Evolutionary conservation across 92 coral and sea anemone species (phyloP), one percentile per base, ranked within the genome.

Genomic region (Anthopleura xanthogrammica): DNA sequence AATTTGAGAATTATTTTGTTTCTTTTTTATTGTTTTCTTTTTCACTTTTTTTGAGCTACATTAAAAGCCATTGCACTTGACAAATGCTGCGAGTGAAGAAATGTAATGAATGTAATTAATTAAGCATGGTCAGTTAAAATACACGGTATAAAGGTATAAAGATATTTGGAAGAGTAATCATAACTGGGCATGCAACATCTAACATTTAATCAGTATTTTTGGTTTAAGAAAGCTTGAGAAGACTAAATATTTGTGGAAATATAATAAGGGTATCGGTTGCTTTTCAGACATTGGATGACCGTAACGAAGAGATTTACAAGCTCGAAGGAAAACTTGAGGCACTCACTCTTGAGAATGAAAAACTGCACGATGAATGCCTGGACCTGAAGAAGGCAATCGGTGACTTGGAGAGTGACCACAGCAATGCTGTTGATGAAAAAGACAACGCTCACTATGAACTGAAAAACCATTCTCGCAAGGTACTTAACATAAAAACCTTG

Each of bases 401-500:
- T 52, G 98, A 93, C 81, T 83, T 93, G 68, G 98, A 93, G 52
- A 89, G 91, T 77, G 95, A 93, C 52, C 89, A 89, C 87, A 89
- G 86, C 76, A 85, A 72, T 85, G 85, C 85, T 68, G 86, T 84
- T 41, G 89, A 85, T 10, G 98, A 93, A 84, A 91, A 89, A 29
- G 95, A 93, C 72, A 78, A 88, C 39, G 90, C 89, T 16, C 72
- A 90, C 72, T 76, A 84, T 39, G 98, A 93, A 48, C 84, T 90
- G 16, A 87, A 89, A 55, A 78, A 60, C 79, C 81, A 83, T 43
- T 75, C 86, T 40, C 86, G 83, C 58, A 91, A 86, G 85, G 88
- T 84, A 84, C 41, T 68, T 46, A 46, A 46, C 9, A 46, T 5
- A 5, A 46, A 46, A 46, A 46, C 5, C 9, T 9, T 9, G 50